These are phyloP conservation scores for Calcarius lapponicus DNA, from an alignment of 2,797 vertebrate species.

Conservation along the genomic window DNA sequence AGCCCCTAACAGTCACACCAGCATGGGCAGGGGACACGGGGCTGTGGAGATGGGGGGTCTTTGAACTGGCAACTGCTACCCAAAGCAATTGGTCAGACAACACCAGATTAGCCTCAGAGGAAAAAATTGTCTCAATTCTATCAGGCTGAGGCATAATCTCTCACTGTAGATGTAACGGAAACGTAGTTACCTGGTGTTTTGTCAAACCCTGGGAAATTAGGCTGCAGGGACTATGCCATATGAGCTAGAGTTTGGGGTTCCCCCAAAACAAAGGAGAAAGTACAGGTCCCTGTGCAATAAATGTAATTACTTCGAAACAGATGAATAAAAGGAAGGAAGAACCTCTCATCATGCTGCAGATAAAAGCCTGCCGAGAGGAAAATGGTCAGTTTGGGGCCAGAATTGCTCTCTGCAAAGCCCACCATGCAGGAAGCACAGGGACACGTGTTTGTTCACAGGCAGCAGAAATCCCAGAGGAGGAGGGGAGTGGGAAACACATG, in stretches of 20 bases:
- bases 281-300: neutral
- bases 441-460: conserved; percentile 51
- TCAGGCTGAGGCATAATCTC: neutral
- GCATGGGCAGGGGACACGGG: neutral
- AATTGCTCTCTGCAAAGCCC: conserved; percentile 19
- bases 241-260: neutral
- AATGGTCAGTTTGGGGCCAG: conserved; percentile 36
- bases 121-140: neutral
- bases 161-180: neutral
- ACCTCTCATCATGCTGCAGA: neutral
- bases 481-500: conserved; percentile 62
- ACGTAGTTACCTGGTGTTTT: neutral
- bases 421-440: neutral
- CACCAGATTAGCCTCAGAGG: neutral
- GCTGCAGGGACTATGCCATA: neutral
- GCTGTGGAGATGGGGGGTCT: neutral
- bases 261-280: conserved; percentile 49
- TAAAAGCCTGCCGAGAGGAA: neutral
- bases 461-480: conserved; percentile 53
- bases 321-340: conserved; percentile 57
- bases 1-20: neutral
- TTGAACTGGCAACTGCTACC: conserved; percentile 18
- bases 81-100: neutral
- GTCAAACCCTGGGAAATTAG: conserved; percentile 1
- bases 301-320: neutral